Conservation (phyloP, 1,140 invertebrate genomes). For the Lepidotrigona ventralis region DNA sequence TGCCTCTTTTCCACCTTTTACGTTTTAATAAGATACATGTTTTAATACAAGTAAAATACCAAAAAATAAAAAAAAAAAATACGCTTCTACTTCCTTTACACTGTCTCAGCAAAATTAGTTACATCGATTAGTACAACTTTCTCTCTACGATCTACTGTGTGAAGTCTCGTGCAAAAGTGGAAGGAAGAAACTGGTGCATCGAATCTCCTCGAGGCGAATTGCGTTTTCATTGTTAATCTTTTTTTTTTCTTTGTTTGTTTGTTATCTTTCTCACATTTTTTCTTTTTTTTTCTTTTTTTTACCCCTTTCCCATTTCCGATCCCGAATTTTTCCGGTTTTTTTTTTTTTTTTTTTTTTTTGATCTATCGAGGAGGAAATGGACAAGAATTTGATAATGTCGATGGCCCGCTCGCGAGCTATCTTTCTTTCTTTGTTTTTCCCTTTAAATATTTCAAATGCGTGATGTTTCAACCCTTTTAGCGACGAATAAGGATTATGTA, state of each 20-base stretch:
- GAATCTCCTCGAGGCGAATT: conserved; percentile 66
- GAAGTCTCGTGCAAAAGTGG: conserved; percentile 67
- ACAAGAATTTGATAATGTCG: conserved; percentile 29
- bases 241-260: neutral
- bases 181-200: conserved; percentile 69
- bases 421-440: neutral
- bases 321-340: conserved; percentile 5
- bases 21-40: conserved; percentile 48
- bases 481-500: too few relatives aligned
- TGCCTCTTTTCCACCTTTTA: conserved; percentile 57
- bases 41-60: conserved; percentile 62
- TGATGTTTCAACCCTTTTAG: neutral
- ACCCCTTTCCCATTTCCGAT: neutral
- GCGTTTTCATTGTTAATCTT: conserved; percentile 16
- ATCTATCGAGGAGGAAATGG: conserved; percentile 52
- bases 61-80: conserved; percentile 34
- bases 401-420: neutral
- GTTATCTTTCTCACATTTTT: neutral
- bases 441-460: neutral
- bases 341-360: neutral
- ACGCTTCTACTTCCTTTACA: conserved; percentile 66
- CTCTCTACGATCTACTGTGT: conserved; percentile 65
- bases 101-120: conserved; percentile 65
- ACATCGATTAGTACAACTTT: conserved; percentile 68
- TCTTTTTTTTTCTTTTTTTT: neutral